Evolutionary conservation across 2,888 invertebrate genomes (phyloP).

Genomic region (Amphimallon solstitiale): DNA sequence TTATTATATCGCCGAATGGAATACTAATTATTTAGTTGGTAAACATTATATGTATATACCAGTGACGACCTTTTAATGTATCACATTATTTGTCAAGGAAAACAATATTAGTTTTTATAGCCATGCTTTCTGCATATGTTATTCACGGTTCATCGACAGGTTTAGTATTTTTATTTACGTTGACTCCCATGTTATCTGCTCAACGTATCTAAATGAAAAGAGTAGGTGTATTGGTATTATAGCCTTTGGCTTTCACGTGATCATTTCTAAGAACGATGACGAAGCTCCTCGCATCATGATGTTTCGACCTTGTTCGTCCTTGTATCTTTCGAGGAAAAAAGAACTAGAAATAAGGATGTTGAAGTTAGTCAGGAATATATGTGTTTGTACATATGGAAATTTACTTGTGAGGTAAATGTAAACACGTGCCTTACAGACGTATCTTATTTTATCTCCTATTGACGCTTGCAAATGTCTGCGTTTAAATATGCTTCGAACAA

Average conservation of each 20-base stretch:
- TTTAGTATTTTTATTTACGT: neutral
- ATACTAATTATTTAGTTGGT: no score
- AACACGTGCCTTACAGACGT: constrained; percentile 23
- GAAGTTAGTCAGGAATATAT: constrained; percentile 19
- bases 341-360: constrained; percentile 9
- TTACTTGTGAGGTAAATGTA: constrained; percentile 13
- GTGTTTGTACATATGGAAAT: neutral
- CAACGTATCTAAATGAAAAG: neutral
- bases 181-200: neutral
- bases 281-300: neutral
- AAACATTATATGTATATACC: no score
- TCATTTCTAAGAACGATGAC: constrained; percentile 26
- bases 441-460: neutral
- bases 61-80: no score
- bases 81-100: no score
- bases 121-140: neutral
- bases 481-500: neutral
- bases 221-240: constrained; percentile 29
- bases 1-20: no score
- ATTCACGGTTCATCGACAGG: neutral
- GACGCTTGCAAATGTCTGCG: neutral
- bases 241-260: neutral
- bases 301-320: constrained; percentile 32
- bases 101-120: no score
- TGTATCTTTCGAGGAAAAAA: constrained; percentile 14